Percentiles rank a stretch among this genome's conserved stretches.
phyloP scores from a whole-genome alignment of 2,113 vertebrate genomes.

The Pseudopipra pipra region DNA sequence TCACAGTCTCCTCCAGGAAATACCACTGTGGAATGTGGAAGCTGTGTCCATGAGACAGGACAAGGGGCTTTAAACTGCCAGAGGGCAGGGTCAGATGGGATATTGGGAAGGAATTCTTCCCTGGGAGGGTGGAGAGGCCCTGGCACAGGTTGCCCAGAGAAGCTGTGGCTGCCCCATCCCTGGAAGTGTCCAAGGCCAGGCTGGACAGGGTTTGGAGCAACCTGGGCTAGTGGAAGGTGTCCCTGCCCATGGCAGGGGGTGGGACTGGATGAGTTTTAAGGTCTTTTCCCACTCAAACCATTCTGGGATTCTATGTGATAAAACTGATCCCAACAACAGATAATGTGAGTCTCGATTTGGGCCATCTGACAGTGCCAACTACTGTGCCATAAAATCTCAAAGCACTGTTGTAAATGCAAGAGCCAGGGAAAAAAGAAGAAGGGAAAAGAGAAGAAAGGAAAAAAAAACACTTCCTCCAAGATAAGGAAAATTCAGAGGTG shows the following conservation, averaged over 20 bases:
- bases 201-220: fast-evolving
- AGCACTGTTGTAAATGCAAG: neutral
- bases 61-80: neutral
- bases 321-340: neutral
- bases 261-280: neutral
- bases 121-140: fast-evolving
- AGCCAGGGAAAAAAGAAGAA: neutral
- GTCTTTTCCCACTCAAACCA: neutral
- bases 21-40: neutral
- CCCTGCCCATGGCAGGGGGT: neutral
- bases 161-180: neutral
- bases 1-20: neutral
- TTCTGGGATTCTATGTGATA: neutral
- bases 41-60: neutral
- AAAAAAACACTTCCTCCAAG: neutral
- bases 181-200: neutral
- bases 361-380: neutral
- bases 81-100: neutral
- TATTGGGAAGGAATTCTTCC: neutral
- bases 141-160: neutral
- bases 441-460: neutral
- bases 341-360: neutral
- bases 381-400: neutral
- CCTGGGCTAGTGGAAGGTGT: neutral
- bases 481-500: neutral